Base-by-base conservation (phyloP, 2,888 invertebrate species). In the Leucoptera coffeella region DNA sequence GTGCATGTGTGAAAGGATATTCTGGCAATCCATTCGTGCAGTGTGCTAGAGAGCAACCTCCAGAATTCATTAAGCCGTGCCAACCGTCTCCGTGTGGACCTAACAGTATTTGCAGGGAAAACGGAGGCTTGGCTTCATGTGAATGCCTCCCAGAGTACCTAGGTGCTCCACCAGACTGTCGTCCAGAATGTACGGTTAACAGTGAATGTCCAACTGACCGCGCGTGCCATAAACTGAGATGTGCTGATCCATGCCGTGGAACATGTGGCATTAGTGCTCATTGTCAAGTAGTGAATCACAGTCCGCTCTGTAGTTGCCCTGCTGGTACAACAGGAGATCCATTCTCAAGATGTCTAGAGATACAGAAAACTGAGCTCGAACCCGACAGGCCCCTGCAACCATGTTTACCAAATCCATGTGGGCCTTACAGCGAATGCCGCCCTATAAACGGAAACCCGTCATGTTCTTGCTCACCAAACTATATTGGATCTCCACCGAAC, bases 201-300 rank as follows among this genome's bases (percentile, higher is more conserved):
- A 78, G 80, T 10, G 88, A 89, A 55, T 90, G 90, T 46, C 64
- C 82, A 4, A 62, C 75, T 17, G 80, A 84, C 43, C 76, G 78
- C 38, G 84, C 88, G 9, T 91, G 90, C 41, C 73, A 85, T 25
- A 78, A 79, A 43, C 76, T 83, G 32, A 85, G 83, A 59, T 91
- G 91, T 44, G 60, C 74, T 14, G 79, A 89, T 51, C 89, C 90
- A 22, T 90, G 90, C 38, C 74, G 77, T 31, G 82, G 80, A 35
- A 78, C 79, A 25, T 85, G 84, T 48, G 85, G 83, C 12, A 73
- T 74, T 45, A 78, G 80, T 34, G 76, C 84, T 6, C 73, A 76
- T 32, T 90, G 90, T 43, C 77, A 80, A 46, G 85, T 86, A 6
- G 76, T 82, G 25, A 85, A 86, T 48, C 88, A 87, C 42, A 84